These are phyloP conservation scores for Hycleus cichorii DNA, from an alignment of 1,140 invertebrate species.

Conservation along the genomic window DNA sequence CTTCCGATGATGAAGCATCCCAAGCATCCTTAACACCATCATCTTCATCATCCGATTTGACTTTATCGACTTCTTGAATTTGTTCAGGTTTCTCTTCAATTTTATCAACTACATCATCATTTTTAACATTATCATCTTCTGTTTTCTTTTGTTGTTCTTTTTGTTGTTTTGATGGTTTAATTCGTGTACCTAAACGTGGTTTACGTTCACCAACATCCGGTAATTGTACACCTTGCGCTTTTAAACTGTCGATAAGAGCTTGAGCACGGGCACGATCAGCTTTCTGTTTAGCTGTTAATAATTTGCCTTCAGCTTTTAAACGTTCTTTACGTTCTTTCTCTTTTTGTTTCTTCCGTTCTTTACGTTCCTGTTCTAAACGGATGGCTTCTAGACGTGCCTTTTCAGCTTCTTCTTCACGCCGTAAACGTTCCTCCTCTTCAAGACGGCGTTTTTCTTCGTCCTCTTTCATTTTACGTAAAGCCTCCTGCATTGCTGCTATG, in stretches of 20 bases:
- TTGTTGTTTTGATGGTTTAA: slow-evolving; percentile 65
- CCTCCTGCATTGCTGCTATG: slow-evolving; percentile 83
- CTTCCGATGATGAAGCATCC: slow-evolving; percentile 69
- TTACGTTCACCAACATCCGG: slow-evolving; percentile 66
- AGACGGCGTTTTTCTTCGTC: slow-evolving; percentile 72
- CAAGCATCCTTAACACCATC: slow-evolving; percentile 73
- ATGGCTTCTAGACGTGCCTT: slow-evolving; percentile 64
- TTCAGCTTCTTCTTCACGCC: slow-evolving; percentile 67
- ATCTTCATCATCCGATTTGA: slow-evolving; percentile 35
- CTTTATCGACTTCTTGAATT: neutral
- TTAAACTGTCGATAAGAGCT: slow-evolving; percentile 78
- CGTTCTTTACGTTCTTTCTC: slow-evolving; percentile 91
- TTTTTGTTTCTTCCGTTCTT: slow-evolving; percentile 87
- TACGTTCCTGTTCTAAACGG: slow-evolving; percentile 75
- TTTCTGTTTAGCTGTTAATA: slow-evolving; percentile 87
- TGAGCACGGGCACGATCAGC: slow-evolving; percentile 80
- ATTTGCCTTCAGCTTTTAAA: slow-evolving; percentile 90
- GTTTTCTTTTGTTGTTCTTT: slow-evolving; percentile 36
- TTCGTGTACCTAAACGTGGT: slow-evolving; percentile 63
- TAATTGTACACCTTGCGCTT: slow-evolving; percentile 68
- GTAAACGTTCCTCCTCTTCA: slow-evolving; percentile 76
- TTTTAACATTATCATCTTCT: neutral
- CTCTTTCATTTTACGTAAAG: slow-evolving; percentile 78
- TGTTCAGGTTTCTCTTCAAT: neutral
- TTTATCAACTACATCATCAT: neutral